These are phyloP conservation scores for Darevskia nairensis DNA, from an alignment of 2,797 vertebrate genomes.

Conservation along the genomic window DNA sequence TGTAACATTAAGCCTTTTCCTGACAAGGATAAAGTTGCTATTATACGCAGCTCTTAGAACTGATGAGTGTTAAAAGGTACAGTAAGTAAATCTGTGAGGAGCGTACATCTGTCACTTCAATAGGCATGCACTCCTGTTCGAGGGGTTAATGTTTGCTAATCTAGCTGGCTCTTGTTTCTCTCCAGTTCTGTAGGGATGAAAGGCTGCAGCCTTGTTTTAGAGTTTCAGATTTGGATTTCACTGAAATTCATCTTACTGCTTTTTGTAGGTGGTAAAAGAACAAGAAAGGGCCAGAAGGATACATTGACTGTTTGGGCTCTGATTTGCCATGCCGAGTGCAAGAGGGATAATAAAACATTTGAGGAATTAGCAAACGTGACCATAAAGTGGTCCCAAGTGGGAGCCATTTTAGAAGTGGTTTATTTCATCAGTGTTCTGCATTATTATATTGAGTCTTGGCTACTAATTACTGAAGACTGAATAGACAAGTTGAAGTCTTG, in stretches of 20 bases:
- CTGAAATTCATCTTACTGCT: slow-evolving; percentile 58
- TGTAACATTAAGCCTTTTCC: slow-evolving; percentile 42
- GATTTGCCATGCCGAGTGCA: slow-evolving; percentile 36
- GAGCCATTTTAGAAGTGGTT: slow-evolving; percentile 27
- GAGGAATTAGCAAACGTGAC: slow-evolving; percentile 23
- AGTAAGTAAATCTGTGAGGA: slow-evolving; percentile 45
- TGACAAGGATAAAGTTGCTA: slow-evolving; percentile 25
- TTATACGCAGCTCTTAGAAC: slow-evolving; percentile 52
- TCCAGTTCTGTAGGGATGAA: slow-evolving; percentile 62
- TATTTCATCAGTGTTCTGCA: slow-evolving; percentile 1
- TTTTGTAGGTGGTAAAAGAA: slow-evolving; percentile 32
- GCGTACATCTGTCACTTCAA: slow-evolving; percentile 61
- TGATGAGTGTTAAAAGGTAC: slow-evolving; percentile 55
- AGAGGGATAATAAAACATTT: slow-evolving; percentile 49
- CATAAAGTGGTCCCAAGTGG: slow-evolving; percentile 27
- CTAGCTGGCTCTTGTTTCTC: slow-evolving; percentile 64
- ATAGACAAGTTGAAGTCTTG: background rate
- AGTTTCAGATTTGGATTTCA: slow-evolving; percentile 55
- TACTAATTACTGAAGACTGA: slow-evolving; percentile 2
- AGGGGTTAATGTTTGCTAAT: slow-evolving; percentile 73
- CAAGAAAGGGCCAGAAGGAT: slow-evolving; percentile 21
- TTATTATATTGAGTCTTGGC: background rate
- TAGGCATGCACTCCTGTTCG: slow-evolving; percentile 53
- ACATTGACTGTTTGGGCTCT: slow-evolving; percentile 34
- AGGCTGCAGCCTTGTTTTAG: slow-evolving; percentile 59